Conservation (phyloP, 2,888 invertebrate genomes). For the Lasius platythorax region DNA sequence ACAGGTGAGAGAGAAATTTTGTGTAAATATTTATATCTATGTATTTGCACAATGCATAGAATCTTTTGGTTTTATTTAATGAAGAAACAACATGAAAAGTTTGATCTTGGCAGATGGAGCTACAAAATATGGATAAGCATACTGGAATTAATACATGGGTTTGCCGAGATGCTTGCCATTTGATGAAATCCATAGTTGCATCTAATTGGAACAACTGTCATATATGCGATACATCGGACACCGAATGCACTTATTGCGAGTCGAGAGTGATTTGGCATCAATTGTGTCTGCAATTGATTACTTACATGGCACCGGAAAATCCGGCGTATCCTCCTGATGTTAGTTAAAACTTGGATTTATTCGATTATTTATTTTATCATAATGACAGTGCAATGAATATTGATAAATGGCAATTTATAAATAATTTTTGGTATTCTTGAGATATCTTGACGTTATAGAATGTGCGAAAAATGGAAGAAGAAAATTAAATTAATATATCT, state of each 20-base stretch:
- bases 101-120: slow-evolving; percentile 89
- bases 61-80: slow-evolving; percentile 10
- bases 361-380: slow-evolving; percentile 7
- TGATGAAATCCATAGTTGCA: slow-evolving; percentile 92
- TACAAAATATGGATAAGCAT: slow-evolving; percentile 94
- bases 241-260: slow-evolving; percentile 96
- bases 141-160: slow-evolving; percentile 92
- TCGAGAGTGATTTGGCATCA: slow-evolving; percentile 98
- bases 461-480: not conserved
- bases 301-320: slow-evolving; percentile 92
- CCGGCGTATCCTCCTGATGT: slow-evolving; percentile 93
- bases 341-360: slow-evolving; percentile 82
- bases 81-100: not conserved
- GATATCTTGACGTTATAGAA: not conserved
- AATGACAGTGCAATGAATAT: not conserved
- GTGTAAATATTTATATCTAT: not conserved
- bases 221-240: slow-evolving; percentile 86
- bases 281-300: slow-evolving; percentile 92
- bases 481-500: not conserved
- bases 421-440: not conserved
- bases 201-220: slow-evolving; percentile 90
- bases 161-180: slow-evolving; percentile 91
- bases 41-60: not conserved
- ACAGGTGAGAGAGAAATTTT: slow-evolving; percentile 88
- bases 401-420: slow-evolving; percentile 9